Evolutionary conservation across 2,888 invertebrate species (phyloP).

Genomic region (Campaea margaritaria): DNA sequence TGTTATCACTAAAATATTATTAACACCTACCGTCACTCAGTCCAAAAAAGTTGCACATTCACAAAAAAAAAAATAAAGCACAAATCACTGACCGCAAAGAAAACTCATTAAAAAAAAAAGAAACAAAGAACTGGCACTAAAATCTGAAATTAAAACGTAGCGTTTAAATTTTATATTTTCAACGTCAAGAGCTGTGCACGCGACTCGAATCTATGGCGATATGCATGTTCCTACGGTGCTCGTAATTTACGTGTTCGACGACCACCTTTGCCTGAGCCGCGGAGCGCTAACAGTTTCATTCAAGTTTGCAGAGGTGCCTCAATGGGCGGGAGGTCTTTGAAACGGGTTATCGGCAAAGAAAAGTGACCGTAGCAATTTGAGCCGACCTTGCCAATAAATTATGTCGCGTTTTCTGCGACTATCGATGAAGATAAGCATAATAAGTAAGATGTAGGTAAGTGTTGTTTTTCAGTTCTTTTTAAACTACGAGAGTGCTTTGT

Average conservation of each 20-base stretch:
- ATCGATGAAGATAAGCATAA: constrained; percentile 21
- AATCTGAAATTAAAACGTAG: constrained; percentile 39
- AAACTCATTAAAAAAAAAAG: constrained; percentile 25
- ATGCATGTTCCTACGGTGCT: constrained; percentile 60
- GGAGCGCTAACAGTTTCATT: constrained; percentile 26
- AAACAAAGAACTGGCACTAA: constrained; percentile 27
- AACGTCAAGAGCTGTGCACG: constrained; percentile 62
- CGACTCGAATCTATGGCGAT: constrained; percentile 68
- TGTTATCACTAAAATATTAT: neutral
- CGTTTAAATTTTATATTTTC: constrained; percentile 45
- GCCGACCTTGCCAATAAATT: constrained; percentile 50
- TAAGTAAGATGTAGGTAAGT: neutral
- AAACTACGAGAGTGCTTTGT: too few relatives aligned
- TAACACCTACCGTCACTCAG: constrained; percentile 29
- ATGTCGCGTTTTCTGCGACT: constrained; percentile 32
- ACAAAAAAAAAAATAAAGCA: constrained; percentile 30
- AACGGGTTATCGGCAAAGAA: constrained; percentile 33
- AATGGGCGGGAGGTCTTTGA: constrained; percentile 26
- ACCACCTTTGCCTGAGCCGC: constrained; percentile 57
- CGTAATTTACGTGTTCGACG: constrained; percentile 64
- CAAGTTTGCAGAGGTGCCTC: constrained; percentile 7
- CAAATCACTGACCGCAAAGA: constrained; percentile 37
- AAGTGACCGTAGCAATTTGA: constrained; percentile 38
- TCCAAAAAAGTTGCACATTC: constrained; percentile 36
- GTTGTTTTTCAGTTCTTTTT: neutral